Evolutionary conservation across 2,113 vertebrate species (phyloP), one percentile per base, ranked within the genome.

Genomic region (Grus americana): DNA sequence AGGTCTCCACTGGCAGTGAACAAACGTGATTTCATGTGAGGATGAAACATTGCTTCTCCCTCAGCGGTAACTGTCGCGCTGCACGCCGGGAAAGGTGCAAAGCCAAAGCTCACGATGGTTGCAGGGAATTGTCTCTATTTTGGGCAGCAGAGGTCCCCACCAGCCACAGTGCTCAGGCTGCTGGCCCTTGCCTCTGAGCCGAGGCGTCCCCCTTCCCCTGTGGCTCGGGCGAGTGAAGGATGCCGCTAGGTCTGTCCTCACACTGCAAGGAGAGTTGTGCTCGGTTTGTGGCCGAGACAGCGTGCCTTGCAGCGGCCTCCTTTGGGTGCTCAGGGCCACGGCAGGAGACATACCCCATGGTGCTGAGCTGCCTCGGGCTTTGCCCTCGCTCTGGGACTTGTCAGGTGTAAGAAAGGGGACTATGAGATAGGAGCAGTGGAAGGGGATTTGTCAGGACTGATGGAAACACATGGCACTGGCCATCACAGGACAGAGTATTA

Each of bases 281-380:
- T 88, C 8, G 1, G 24, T 46, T 85, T 74, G 15, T 2, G 9
- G 52, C 17, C 15, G 15, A 55, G 49, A 32, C 7, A 66, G 8
- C 0, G 0, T 1, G 4, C 23, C 15, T 68, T 44, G 21, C 5
- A 50, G 6, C 14, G 8, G 12, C 6, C 11, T 87, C 10, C 22
- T 30, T 4, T 36, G 32, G 16, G 4, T 22, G 5, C 6, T 23
- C 66, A 36, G 11, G 3, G 15, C 1, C 11, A 18, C 4, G 5
- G 19, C 8, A 71, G 40, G 61, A 84, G 38, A 11, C 15, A 18
- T 24, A 40, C 3, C 19, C 5, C 20, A 5, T 4, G 6, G 16
- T 36, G 14, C 30, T 68, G 67, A 57, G 29, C 4, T 65, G 27
- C 44, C 20, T 44, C 17, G 65, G 38, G 40, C 42, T 63, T 75